phyloP scores from a whole-genome alignment of 1,140 invertebrate genomes.

The Camponotus pennsylvanicus region DNA sequence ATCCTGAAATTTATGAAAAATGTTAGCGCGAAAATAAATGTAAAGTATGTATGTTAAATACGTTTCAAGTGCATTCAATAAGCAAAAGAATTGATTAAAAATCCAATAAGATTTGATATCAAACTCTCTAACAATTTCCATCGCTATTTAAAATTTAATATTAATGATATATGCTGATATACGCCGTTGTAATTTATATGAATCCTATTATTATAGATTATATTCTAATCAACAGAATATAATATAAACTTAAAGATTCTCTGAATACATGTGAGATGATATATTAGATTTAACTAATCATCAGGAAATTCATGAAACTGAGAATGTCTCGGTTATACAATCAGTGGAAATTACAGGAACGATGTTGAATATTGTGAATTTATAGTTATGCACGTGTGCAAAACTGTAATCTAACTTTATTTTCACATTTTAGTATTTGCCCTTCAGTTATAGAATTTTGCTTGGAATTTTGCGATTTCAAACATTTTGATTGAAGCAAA shows the following conservation, averaged over 20 bases:
- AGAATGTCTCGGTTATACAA: slow-evolving; percentile 40
- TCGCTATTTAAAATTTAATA: neutral
- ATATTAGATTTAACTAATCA: neutral
- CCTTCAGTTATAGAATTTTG: no score
- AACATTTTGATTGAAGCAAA: neutral
- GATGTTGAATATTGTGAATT: neutral
- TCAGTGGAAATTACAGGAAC: slow-evolving; percentile 30
- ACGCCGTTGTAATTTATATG: neutral
- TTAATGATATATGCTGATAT: neutral
- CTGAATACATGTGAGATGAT: neutral
- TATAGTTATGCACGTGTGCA: slow-evolving; percentile 21
- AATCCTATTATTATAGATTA: neutral
- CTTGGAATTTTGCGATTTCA: neutral
- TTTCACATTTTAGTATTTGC: neutral
- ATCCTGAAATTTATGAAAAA: neutral
- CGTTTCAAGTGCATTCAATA: neutral
- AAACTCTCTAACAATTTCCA: neutral
- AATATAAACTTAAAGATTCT: neutral
- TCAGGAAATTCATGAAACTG: slow-evolving; percentile 9
- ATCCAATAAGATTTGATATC: neutral
- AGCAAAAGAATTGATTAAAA: neutral
- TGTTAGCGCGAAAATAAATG: neutral
- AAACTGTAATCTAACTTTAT: slow-evolving; percentile 23
- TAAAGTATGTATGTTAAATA: no score
- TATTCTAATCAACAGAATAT: no score